These are phyloP conservation scores for Esox niger DNA, from an alignment of 2,113 vertebrate species.

Conservation along the genomic window DNA sequence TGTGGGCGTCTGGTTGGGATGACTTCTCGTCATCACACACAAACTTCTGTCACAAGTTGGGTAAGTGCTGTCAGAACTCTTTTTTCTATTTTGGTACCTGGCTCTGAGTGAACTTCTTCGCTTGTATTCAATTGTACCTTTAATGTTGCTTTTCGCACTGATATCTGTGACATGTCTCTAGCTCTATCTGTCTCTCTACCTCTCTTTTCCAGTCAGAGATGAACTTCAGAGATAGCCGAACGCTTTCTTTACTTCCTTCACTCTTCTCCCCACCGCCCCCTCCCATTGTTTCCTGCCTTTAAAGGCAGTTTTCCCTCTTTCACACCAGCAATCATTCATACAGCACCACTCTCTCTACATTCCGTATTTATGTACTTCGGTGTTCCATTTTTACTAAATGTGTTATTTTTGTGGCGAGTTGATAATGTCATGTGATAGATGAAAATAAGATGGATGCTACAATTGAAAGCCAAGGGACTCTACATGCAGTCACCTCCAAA, in stretches of 20 bases:
- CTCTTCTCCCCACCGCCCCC: conserved; percentile 30
- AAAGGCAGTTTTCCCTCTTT: conserved; percentile 31
- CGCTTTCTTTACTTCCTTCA: conserved; percentile 35
- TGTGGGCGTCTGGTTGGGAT: too few relatives aligned
- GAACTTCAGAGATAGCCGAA: conserved; percentile 31
- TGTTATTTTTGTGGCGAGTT: too few relatives aligned
- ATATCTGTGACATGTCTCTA: conserved; percentile 6
- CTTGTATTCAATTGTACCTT: background rate
- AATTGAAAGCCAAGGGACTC: too few relatives aligned
- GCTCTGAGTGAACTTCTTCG: background rate
- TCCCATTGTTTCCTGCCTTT: conserved; percentile 41
- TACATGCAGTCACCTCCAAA: too few relatives aligned
- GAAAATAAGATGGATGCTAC: too few relatives aligned
- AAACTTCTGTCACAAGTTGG: background rate
- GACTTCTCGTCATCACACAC: too few relatives aligned
- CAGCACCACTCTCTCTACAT: conserved; percentile 25
- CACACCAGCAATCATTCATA: conserved; percentile 29
- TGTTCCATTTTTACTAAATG: conserved; percentile 44
- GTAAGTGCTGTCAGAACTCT: background rate
- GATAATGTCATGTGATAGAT: too few relatives aligned
- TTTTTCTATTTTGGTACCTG: background rate
- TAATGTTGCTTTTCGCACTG: background rate
- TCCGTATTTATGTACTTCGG: conserved; percentile 25
- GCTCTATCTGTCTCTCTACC: background rate
- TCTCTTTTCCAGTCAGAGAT: conserved; percentile 24